Percentiles rank a stretch among this genome's conserved stretches.
phyloP scores from a whole-genome alignment of 2,113 vertebrate genomes.

The Strigops habroptila region DNA sequence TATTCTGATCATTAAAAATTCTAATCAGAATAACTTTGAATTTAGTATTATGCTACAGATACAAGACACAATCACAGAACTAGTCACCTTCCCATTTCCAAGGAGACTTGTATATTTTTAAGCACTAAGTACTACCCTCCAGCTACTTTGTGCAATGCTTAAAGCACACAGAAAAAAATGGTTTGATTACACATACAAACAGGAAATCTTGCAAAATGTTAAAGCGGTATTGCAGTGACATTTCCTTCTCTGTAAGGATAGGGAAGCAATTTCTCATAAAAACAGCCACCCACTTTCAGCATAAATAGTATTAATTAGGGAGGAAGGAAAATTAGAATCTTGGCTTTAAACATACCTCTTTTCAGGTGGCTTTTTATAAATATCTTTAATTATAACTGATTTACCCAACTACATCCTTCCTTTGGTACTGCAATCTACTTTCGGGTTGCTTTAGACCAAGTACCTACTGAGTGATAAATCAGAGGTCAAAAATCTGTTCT shows the following conservation, averaged over 20 bases:
- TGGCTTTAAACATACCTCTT: background rate
- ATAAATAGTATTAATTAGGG: background rate
- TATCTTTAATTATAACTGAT: background rate
- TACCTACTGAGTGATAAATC: background rate
- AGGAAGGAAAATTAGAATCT: background rate
- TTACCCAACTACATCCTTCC: background rate
- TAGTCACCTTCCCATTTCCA: constrained; percentile 52
- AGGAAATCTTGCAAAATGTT: background rate
- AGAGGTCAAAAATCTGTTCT: background rate
- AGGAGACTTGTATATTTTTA: constrained; percentile 4
- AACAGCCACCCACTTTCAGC: background rate
- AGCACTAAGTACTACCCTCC: background rate
- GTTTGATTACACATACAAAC: background rate
- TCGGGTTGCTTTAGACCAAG: background rate
- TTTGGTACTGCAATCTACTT: background rate
- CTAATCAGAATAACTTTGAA: constrained; percentile 49
- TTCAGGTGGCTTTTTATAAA: background rate
- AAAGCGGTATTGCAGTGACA: background rate
- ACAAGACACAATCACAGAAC: constrained; percentile 21
- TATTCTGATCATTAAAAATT: constrained; percentile 50
- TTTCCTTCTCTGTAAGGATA: background rate
- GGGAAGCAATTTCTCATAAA: background rate
- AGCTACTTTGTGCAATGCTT: background rate
- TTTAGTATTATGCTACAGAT: constrained; percentile 10
- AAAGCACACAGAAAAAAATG: background rate